Evolutionary conservation across 1,140 invertebrate species (phyloP).

Genomic region (Artemia franciscana): DNA sequence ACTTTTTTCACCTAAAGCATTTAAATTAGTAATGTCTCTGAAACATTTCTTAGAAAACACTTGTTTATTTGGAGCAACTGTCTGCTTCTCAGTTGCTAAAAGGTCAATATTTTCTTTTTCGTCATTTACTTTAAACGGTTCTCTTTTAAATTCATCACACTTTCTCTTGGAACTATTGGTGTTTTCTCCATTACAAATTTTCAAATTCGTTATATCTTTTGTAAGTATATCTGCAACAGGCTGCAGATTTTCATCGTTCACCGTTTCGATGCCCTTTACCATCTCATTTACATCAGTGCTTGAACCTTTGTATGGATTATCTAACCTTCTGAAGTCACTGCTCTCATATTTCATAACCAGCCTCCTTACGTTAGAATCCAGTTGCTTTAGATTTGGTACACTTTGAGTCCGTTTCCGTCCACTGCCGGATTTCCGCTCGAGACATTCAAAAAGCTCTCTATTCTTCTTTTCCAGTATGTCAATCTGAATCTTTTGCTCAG

Average conservation of each 20-base stretch:
- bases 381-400: background rate
- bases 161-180: too few species aligned
- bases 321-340: background rate
- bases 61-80: background rate
- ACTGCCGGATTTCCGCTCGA: background rate
- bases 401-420: background rate
- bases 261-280: background rate
- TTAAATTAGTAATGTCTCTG: background rate
- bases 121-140: background rate
- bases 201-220: too few species aligned
- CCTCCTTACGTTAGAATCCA: background rate
- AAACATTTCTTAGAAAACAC: background rate
- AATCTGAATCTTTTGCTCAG: conserved; percentile 40
- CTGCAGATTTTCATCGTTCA: background rate
- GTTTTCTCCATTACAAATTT: too few species aligned
- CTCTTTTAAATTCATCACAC: too few species aligned
- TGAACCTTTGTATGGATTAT: too few species aligned
- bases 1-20: background rate
- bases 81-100: background rate
- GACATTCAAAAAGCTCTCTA: conserved; percentile 1
- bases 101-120: background rate
- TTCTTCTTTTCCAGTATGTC: conserved; percentile 25
- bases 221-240: too few species aligned
- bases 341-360: background rate
- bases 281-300: background rate